These are phyloP conservation scores for Furcula furcula DNA, from an alignment of 2,888 invertebrate species.

Conservation along the genomic window DNA sequence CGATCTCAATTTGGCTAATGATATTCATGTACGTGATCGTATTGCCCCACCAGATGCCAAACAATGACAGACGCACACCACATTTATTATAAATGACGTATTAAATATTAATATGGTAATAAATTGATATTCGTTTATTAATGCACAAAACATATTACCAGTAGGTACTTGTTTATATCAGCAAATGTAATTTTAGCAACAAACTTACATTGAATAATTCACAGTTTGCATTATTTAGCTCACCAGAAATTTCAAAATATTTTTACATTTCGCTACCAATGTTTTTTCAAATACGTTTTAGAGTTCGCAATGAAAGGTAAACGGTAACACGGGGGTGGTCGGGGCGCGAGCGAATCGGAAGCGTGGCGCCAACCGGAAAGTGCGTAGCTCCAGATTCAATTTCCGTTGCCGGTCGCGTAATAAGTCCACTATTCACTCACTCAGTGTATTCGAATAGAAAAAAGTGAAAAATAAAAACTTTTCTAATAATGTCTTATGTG, in stretches of 20 bases:
- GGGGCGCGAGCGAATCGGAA: constrained; percentile 51
- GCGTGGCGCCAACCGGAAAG: constrained; percentile 65
- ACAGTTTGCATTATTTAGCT: too few relatives aligned
- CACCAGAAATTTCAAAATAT: too few relatives aligned
- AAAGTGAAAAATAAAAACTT: constrained; percentile 13
- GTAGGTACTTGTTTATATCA: too few relatives aligned
- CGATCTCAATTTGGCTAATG: constrained; percentile 62
- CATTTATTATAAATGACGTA: constrained; percentile 45
- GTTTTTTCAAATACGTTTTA: constrained; percentile 31
- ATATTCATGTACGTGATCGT: constrained; percentile 50
- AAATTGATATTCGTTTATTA: too few relatives aligned
- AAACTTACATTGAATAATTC: too few relatives aligned
- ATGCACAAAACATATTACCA: too few relatives aligned
- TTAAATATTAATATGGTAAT: constrained; percentile 38
- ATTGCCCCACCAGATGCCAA: constrained; percentile 49
- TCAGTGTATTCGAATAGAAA: constrained; percentile 46
- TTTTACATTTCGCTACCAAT: too few relatives aligned
- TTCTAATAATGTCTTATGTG: too few relatives aligned
- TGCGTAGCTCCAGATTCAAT: constrained; percentile 78
- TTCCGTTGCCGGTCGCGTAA: constrained; percentile 72
- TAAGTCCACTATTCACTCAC: constrained; percentile 68
- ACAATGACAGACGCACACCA: constrained; percentile 43
- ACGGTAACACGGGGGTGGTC: constrained; percentile 37
- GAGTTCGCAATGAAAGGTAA: constrained; percentile 49
- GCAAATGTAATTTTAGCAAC: too few relatives aligned